Evolutionary conservation across 2,113 vertebrate genomes (phyloP).

Genomic region (Aspiorhynchus laticeps): DNA sequence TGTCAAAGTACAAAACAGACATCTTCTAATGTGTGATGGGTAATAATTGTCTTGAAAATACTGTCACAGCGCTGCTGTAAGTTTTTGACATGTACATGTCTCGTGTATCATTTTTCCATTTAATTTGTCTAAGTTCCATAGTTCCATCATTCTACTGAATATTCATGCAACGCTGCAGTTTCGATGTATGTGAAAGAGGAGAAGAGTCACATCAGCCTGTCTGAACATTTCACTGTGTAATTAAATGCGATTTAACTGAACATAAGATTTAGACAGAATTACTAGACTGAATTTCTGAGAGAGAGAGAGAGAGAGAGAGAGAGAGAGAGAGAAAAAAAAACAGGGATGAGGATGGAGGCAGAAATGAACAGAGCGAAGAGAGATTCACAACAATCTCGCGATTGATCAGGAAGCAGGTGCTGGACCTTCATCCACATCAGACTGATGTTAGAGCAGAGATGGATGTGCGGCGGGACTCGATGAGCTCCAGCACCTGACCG

Average conservation of each 20-base stretch:
- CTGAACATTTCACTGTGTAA: slow-evolving; percentile 20
- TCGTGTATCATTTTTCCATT: slow-evolving; percentile 8
- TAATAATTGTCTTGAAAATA: slow-evolving; percentile 2
- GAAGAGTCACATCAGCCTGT: background rate
- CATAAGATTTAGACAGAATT: background rate
- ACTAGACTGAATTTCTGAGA: background rate
- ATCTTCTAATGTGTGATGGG: background rate
- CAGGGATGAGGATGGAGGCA: slow-evolving; percentile 13
- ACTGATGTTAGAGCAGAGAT: background rate
- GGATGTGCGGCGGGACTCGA: slow-evolving; percentile 24
- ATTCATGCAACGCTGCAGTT: slow-evolving; percentile 15
- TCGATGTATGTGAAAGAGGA: background rate
- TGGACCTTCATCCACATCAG: slow-evolving; percentile 27
- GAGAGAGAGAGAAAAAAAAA: slow-evolving; percentile 3
- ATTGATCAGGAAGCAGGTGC: slow-evolving; percentile 25
- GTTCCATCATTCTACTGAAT: background rate
- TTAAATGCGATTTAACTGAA: background rate
- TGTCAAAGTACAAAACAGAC: background rate
- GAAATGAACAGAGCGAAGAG: background rate
- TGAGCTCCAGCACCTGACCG: background rate
- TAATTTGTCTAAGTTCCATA: background rate
- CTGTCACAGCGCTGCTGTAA: background rate
- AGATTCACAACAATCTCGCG: slow-evolving; percentile 8
- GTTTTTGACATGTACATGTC: slow-evolving; percentile 16
- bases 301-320: slow-evolving; percentile 21